Conservation (phyloP, 2,113 vertebrate genomes). For the Trematocara variabile region DNA sequence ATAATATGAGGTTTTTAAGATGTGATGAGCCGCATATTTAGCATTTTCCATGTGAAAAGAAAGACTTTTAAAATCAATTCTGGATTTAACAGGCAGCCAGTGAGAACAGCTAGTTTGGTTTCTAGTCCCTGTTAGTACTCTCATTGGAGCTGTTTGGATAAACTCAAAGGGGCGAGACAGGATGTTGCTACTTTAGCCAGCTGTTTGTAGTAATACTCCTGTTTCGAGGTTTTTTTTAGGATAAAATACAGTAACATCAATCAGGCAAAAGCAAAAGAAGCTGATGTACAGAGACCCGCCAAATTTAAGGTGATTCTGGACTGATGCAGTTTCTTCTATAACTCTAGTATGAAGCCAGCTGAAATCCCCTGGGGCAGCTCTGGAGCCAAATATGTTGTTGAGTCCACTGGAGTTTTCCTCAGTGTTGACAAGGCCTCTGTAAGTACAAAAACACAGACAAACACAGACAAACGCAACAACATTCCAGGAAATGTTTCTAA, state of each 20-base stretch:
- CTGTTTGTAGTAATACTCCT: background rate
- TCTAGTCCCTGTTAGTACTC: background rate
- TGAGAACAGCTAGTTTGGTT: background rate
- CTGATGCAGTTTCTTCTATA: background rate
- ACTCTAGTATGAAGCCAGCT: slow-evolving; percentile 57
- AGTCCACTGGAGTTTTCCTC: slow-evolving; percentile 86
- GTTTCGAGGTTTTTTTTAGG: rapidly evolving
- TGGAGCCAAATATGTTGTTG: slow-evolving; percentile 80
- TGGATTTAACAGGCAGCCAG: background rate
- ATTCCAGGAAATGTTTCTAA: background rate
- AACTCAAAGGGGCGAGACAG: background rate
- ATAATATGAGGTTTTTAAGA: background rate
- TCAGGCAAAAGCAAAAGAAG: background rate
- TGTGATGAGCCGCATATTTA: background rate
- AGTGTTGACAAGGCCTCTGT: slow-evolving; percentile 79
- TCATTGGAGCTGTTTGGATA: background rate
- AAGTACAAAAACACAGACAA: slow-evolving; percentile 34
- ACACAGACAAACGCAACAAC: background rate
- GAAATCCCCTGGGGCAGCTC: slow-evolving; percentile 82
- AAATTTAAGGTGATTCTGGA: background rate
- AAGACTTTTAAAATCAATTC: background rate
- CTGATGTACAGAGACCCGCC: background rate
- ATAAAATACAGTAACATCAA: background rate
- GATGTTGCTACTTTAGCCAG: background rate
- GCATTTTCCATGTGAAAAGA: background rate